Percentiles rank a stretch among this genome's conserved stretches.
These are phyloP conservation scores for Epinephelus moara DNA, from an alignment of 2,113 vertebrate genomes.

Conservation along the genomic window DNA sequence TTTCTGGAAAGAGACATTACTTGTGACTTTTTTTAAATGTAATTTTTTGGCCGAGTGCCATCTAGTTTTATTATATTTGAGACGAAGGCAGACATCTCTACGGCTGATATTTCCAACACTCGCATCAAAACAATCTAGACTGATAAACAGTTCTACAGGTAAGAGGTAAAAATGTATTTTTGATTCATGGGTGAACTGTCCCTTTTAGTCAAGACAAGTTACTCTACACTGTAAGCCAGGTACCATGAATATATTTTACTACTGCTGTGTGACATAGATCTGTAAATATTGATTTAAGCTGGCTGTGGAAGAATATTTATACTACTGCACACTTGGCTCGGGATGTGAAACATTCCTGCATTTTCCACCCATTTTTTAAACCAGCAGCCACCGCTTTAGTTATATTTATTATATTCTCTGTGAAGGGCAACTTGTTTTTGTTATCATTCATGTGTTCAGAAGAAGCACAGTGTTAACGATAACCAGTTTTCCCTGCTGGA, in stretches of 20 bases:
- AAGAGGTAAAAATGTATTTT: too few relatives aligned
- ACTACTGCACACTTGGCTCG: not conserved
- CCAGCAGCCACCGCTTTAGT: not conserved
- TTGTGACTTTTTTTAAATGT: too few relatives aligned
- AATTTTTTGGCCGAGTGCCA: too few relatives aligned
- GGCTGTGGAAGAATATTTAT: too few relatives aligned
- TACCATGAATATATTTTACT: conserved; percentile 23
- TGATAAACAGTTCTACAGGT: too few relatives aligned
- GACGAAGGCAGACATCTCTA: too few relatives aligned
- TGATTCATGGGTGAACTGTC: too few relatives aligned
- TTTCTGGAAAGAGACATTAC: too few relatives aligned
- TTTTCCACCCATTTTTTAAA: not conserved
- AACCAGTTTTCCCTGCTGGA: not conserved
- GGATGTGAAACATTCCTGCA: conserved; percentile 4
- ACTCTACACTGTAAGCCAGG: not conserved
- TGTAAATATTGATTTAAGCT: conserved; percentile 14
- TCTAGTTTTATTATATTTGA: too few relatives aligned
- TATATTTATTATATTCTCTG: conserved; percentile 7
- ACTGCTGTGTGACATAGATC: conserved; percentile 9
- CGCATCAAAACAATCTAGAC: too few relatives aligned
- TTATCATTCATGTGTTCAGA: not conserved
- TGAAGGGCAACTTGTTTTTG: not conserved
- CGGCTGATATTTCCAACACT: too few relatives aligned
- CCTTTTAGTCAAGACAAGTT: not conserved
- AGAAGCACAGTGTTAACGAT: not conserved